Conservation (phyloP, 2,888 invertebrate species). For the Cheilosia soror region DNA sequence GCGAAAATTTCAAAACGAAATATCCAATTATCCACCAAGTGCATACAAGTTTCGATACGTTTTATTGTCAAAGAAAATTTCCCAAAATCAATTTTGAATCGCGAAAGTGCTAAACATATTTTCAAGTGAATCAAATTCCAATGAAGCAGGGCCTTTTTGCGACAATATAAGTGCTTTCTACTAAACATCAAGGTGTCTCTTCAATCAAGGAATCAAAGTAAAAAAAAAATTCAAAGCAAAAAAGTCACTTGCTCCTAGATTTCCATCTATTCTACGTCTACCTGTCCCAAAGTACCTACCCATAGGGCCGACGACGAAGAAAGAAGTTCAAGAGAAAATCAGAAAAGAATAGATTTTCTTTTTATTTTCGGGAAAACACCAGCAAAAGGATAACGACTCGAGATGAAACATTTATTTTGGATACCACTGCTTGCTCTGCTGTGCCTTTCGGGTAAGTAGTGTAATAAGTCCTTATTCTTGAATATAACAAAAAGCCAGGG, state of each 20-base stretch:
- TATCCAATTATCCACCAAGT: neutral
- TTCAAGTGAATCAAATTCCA: conserved; percentile 37
- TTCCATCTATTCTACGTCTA: conserved; percentile 39
- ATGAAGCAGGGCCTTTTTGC: conserved; percentile 43
- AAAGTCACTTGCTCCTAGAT: conserved; percentile 24
- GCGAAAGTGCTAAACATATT: conserved; percentile 36
- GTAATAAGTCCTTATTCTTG: conserved; percentile 28
- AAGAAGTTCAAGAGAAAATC: conserved; percentile 5
- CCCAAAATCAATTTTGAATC: neutral
- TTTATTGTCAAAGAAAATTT: conserved; percentile 12
- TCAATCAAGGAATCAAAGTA: conserved; percentile 17
- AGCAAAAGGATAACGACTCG: conserved; percentile 59
- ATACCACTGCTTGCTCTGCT: conserved; percentile 68
- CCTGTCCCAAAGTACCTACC: conserved; percentile 36
- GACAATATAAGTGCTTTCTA: conserved; percentile 29
- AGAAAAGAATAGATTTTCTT: conserved; percentile 34
- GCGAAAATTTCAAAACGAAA: neutral
- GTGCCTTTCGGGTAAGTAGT: conserved; percentile 61
- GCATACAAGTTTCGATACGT: conserved; percentile 13
- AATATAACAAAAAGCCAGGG: neutral
- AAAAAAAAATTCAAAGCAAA: conserved; percentile 13
- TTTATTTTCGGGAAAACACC: conserved; percentile 24
- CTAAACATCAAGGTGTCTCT: conserved; percentile 26
- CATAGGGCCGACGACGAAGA: conserved; percentile 24
- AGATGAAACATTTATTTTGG: conserved; percentile 70